Base-by-base conservation (phyloP, 2,113 vertebrate species). In the Pteronura brasiliensis region DNA sequence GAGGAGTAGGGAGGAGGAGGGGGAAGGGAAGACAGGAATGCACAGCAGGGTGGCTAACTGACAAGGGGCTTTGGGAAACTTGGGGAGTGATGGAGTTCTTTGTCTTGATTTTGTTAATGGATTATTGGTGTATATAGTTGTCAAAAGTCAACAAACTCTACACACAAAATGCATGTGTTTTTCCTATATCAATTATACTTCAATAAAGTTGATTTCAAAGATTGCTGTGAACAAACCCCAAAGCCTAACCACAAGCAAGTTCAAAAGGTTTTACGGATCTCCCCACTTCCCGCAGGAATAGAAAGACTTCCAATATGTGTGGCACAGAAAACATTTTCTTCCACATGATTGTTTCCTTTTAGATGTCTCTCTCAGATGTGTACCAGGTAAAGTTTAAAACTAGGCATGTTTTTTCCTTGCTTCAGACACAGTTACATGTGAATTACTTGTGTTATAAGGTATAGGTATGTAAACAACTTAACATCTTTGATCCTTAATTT, bases 401-500 rank as follows among this genome's bases (percentile, higher is more conserved):
- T 29, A 39, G 39, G 18, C 4, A 69, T 20, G 1, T 23, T 96
- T 96, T 55, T 72, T 29, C 34, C 25, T 36, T 71, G 10, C 18
- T 90, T 71, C 47, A 79, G 79, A 1, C 2, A 15, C 15, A 57
- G 34, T 63, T 85, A 63, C 13, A 2, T 55, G 3, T 80, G 31
- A 90, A 47, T 61, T 84, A 52, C 2, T 1, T 84, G 12, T 90
- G 7, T 65, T 89, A 31, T 49, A 18, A 81, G 3, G 1, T 72
- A 13, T 34, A 84, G 10, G 25, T 36, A 79, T 3, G 63, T 80
- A 84, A 95, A 49, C 59, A 95, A 74, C 5, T 87, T 90, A 79
- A 49, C 14, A 85, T 69, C 31, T 95, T 90, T 91, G 31, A 95
- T 25, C 25, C 17, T 88, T 81, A 80, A 96, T 81, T 49, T 93